Evolutionary conservation across 2,888 invertebrate species (phyloP), one percentile per base, ranked within the genome.

Genomic region (Eulithis prunata): DNA sequence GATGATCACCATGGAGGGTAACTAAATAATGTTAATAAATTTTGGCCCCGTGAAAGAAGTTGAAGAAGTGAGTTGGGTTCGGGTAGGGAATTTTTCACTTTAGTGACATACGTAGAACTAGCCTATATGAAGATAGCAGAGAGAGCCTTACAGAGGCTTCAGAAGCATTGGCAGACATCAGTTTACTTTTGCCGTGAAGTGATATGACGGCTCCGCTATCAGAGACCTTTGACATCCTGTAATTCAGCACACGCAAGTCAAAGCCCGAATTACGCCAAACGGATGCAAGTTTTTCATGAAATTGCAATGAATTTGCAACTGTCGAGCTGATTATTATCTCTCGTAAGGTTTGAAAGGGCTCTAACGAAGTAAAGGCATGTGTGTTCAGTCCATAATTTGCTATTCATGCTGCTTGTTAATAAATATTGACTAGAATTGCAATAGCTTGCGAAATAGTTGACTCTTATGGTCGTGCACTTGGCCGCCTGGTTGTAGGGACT

Each of bases 231-330:
- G 1, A 32, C 46, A 70, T 60, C 65, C 66, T 70, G 62, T 63
- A 68, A 71, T 64, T 64, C 64, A 64, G 59, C 41, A 57, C 68
- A 59, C 63, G 63, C 62, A 55, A 63, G 54, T 78, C 68, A 73
- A 76, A 77, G 76, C 71, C 68, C 71, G 66, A 72, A 74, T 71
- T 71, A 77, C 63, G 74, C 70, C 75, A 72, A 78, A 77, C 73
- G 76, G 76, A 78, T 70, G 66, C 71, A 64, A 57, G 65, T 72
- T 76, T 72, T 75, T 73, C 71, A 68, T 59, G 45, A 71, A 70
- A 65, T 74, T 71, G 71, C 61, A 66, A 55, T 59, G 32, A 11
- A 62, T 60, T 68, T 68, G 72, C 75, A 54, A 53, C 46, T 47
- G 62, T 38, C 55, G 45, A 59, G 54, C 28, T 60, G 62, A 63